Evolutionary conservation across 1,140 invertebrate species (phyloP), one percentile per base, ranked within the genome.

Genomic region (Drosophila willistoni): DNA sequence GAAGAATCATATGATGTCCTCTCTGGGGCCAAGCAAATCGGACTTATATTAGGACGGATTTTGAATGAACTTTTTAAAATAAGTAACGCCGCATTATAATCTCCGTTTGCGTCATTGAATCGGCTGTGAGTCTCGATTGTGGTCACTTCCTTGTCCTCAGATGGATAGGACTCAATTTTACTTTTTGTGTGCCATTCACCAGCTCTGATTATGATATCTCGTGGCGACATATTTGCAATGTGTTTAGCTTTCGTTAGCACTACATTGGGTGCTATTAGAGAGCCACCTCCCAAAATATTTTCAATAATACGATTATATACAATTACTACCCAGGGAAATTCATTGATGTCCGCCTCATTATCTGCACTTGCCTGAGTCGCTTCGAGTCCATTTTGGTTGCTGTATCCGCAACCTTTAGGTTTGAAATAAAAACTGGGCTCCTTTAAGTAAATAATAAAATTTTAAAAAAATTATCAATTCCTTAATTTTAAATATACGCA

Each of bases 251-350:
- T 94, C 0, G 95, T 96, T 17, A 96, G 85, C 0, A 96, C 94
- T 0, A 95, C 95, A 44, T 93, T 92, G 0, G 94, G 93, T 42
- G 95, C 93, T 33, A 96, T 95, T 1, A 96, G 90, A 0, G 95
- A 94, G 0, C 94, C 95, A 0, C 94, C 95, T 44, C 95, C 95
- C 36, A 95, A 92, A 56, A 34, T 68, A 94, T 92, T 54, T 70
- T 81, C 93, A 94, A 1, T 93, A 78, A 62, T 94, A 91, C 0
- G 93, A 93, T 82, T 95, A 72, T 97, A 82, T 36, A 97, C 93
- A 6, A 96, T 96, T 0, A 96, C 94, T 92, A 97, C 96, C 96
- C 97, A 97, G 1, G 96, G 96, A 79, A 97, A 97, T 93, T 98
- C 96, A 13, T 95, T 94, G 65, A 93, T 94, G 73, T 94, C 91